phyloP scores from a whole-genome alignment of 2,113 vertebrate genomes.

The Corythornis madagascariensis region DNA sequence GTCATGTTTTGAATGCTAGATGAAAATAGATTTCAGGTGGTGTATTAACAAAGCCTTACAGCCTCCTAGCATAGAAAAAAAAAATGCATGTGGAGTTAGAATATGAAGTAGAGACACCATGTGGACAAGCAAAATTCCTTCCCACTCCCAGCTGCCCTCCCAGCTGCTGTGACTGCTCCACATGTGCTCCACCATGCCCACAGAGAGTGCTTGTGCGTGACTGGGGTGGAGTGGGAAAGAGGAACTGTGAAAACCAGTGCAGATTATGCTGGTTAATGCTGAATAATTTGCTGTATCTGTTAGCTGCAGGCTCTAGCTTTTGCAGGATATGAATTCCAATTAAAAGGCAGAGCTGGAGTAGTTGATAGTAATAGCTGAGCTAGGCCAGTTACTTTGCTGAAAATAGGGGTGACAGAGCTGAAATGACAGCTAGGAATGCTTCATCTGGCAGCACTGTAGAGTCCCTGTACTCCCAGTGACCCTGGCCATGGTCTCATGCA shows the following conservation, averaged over 20 bases:
- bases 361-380: neutral
- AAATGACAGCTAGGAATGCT: neutral
- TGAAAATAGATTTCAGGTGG: conserved; percentile 42
- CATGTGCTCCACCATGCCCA: neutral
- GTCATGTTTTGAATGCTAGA: conserved; percentile 53
- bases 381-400: neutral
- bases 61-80: neutral
- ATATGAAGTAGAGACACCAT: neutral
- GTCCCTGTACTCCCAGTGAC: neutral
- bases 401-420: neutral
- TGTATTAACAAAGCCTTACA: conserved; percentile 12
- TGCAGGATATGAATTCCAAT: conserved; percentile 10
- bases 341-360: neutral
- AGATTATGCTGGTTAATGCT: neutral
- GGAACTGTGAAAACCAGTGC: neutral
- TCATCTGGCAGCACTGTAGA: neutral
- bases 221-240: neutral
- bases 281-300: conserved; percentile 27
- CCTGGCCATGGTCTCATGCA: neutral
- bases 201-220: neutral
- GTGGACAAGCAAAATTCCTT: neutral
- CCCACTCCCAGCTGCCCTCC: neutral
- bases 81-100: neutral
- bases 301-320: conserved; percentile 22
- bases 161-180: neutral